These are phyloP conservation scores for Pollenia griseotomentosa DNA, from an alignment of 2,888 invertebrate genomes.

Conservation along the genomic window DNA sequence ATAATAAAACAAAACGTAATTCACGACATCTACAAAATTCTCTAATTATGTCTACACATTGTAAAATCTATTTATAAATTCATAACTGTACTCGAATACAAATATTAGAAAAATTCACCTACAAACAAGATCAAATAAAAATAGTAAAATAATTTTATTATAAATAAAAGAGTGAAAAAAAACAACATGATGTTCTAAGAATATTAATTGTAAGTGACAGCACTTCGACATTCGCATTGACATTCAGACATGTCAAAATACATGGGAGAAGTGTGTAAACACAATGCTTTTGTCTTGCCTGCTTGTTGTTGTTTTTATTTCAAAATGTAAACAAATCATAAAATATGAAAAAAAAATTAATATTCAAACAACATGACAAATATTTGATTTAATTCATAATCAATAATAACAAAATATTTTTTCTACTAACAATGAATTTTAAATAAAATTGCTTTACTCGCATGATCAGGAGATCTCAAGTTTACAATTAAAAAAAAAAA, in stretches of 20 bases:
- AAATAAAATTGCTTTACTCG: slow-evolving; percentile 9
- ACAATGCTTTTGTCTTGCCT: slow-evolving; percentile 32
- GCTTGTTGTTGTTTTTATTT: slow-evolving; percentile 21
- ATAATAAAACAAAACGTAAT: slow-evolving; percentile 3
- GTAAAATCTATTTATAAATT: slow-evolving; percentile 63
- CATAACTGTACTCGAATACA: slow-evolving; percentile 45
- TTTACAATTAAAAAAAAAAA: background rate
- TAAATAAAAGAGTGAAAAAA: slow-evolving; percentile 35
- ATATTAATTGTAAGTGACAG: slow-evolving; percentile 60
- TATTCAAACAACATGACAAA: slow-evolving; percentile 40
- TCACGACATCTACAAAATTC: slow-evolving; percentile 8
- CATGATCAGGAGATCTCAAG: slow-evolving; percentile 1
- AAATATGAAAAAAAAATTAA: slow-evolving; percentile 54
- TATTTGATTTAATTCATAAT: slow-evolving; percentile 48
- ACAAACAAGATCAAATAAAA: slow-evolving; percentile 34
- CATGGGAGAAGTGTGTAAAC: slow-evolving; percentile 52
- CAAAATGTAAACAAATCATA: slow-evolving; percentile 64
- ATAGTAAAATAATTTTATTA: slow-evolving; percentile 38
- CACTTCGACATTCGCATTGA: slow-evolving; percentile 37
- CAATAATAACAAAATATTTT: slow-evolving; percentile 25
- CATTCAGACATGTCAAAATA: slow-evolving; percentile 61
- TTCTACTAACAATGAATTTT: background rate
- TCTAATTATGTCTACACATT: slow-evolving; percentile 50
- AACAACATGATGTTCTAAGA: slow-evolving; percentile 44
- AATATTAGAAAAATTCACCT: slow-evolving; percentile 8